Base-by-base conservation (phyloP, 2,888 invertebrate species). In the Frankliniella fusca region DNA sequence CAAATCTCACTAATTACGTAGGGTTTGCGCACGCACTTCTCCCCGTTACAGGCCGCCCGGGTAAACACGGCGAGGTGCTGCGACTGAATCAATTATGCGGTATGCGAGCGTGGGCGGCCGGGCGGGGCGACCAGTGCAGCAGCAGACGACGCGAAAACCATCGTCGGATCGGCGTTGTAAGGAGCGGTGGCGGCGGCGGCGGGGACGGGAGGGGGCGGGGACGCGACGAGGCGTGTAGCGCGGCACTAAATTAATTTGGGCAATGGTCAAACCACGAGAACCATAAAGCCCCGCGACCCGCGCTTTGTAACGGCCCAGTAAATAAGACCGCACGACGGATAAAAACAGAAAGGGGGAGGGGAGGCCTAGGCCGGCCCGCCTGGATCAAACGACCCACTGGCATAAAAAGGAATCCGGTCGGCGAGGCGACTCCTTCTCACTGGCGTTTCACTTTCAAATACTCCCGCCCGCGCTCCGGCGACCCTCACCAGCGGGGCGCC, bases 351-450 rank as follows among this genome's bases (percentile, higher is more conserved):
- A 27, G 70, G 38, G 38, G 38, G 38, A 38, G 3, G 38, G 38
- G 3, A 5, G 38, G 38, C 3, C 38, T 2, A 5, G 38, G 38
- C 3, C 38, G 5, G 2, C 27, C 23, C 70, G 5, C 23, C 70
- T 27, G 27, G 70, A 76, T 76, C 27, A 76, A 76, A 61, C 61
- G 61, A 61, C 61, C 61, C 61, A 61, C 61, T 61, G 61, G 61
- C 61, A 61, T n/a, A 61, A 61, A 61, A 61, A n/a, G n/a, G 61
- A 61, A 61, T 61, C n/a, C n/a, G 54, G 54, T 54, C 12, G 54
- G 38, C 38, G 38, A 5, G 38, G 38, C 38, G 38, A 38, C 38
- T 38, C 38, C 38, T 38, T 38, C 38, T 38, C 38, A 38, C 38
- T 38, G 38, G 38, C 5, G 38, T 38, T 38, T 38, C 38, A 38